Percentiles rank a stretch among this genome's conserved stretches.
Conservation (phyloP, 2,888 invertebrate species). For the Drosophila mercatorum region DNA sequence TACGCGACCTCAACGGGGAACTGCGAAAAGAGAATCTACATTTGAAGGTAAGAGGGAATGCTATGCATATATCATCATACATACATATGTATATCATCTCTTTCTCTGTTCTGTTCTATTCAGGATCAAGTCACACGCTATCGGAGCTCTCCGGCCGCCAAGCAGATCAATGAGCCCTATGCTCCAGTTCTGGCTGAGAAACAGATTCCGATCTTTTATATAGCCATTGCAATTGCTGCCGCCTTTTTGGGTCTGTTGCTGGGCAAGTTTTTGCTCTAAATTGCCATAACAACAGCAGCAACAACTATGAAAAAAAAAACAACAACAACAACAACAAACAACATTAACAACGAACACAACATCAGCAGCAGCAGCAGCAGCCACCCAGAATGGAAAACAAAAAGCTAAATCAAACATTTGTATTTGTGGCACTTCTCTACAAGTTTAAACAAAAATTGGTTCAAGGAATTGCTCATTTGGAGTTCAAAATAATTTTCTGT, state of each 20-base stretch:
- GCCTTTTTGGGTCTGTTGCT: slow-evolving; percentile 90
- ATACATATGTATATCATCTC: background rate
- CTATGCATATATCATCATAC: background rate
- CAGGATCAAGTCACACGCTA: slow-evolving; percentile 89
- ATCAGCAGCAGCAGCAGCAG: slow-evolving; percentile 10
- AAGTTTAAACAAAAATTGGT: slow-evolving; percentile 26
- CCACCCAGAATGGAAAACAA: slow-evolving; percentile 6
- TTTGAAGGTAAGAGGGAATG: slow-evolving; percentile 88
- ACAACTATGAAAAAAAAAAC: slow-evolving; percentile 22
- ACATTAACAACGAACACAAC: slow-evolving; percentile 28
- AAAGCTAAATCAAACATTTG: slow-evolving; percentile 4
- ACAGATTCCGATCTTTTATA: slow-evolving; percentile 87
- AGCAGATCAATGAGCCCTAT: slow-evolving; percentile 85
- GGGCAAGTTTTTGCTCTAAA: slow-evolving; percentile 93
- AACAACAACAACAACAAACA: slow-evolving; percentile 10
- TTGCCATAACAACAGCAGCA: slow-evolving; percentile 79
- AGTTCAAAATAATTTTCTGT: slow-evolving; percentile 10
- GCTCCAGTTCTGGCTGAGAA: slow-evolving; percentile 87
- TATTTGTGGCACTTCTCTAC: slow-evolving; percentile 13
- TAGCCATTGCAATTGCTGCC: slow-evolving; percentile 88
- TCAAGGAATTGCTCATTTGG: slow-evolving; percentile 29
- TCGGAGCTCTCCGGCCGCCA: slow-evolving; percentile 84
- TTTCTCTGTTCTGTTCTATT: background rate
- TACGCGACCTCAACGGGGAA: slow-evolving; percentile 91
- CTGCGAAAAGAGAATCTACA: slow-evolving; percentile 94